phyloP scores from a whole-genome alignment of 1,140 invertebrate genomes.

The Schlechtendalia chinensis region DNA sequence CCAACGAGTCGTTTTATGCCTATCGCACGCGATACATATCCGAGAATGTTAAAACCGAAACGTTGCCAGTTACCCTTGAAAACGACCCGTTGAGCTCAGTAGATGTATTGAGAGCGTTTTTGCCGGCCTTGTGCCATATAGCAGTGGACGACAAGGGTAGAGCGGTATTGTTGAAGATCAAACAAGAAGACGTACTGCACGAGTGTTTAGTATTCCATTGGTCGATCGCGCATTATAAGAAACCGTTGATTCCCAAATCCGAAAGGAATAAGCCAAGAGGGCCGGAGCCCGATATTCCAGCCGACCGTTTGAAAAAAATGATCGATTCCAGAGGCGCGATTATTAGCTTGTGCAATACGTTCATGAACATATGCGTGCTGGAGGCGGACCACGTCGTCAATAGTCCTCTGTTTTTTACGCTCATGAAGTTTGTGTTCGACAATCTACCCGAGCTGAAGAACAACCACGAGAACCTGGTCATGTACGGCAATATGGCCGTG shows the following conservation, averaged over 20 bases:
- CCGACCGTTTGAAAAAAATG: constrained; percentile 73
- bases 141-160: constrained; percentile 84
- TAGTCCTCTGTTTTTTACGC: constrained; percentile 70
- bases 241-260: constrained; percentile 73
- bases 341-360: constrained; percentile 83
- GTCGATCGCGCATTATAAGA: constrained; percentile 82
- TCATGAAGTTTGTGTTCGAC: constrained; percentile 83
- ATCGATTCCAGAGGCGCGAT: constrained; percentile 78
- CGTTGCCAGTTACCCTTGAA: constrained; percentile 59
- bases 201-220: constrained; percentile 80
- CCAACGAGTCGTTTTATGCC: constrained; percentile 79
- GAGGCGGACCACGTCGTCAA: constrained; percentile 79
- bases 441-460: constrained; percentile 81
- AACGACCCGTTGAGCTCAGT: constrained; percentile 65
- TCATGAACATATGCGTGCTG: constrained; percentile 88
- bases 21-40: constrained; percentile 57
- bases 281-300: constrained; percentile 71
- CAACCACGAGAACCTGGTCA: constrained; percentile 76
- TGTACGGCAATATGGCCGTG: constrained; percentile 80
- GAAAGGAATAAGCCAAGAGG: constrained; percentile 72
- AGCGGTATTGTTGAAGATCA: constrained; percentile 73
- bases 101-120: constrained; percentile 76
- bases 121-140: constrained; percentile 86
- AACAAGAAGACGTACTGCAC: constrained; percentile 76
- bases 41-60: constrained; percentile 61